Base-by-base conservation (phyloP, 2,113 vertebrate genomes). In the Saguinus imperator region DNA sequence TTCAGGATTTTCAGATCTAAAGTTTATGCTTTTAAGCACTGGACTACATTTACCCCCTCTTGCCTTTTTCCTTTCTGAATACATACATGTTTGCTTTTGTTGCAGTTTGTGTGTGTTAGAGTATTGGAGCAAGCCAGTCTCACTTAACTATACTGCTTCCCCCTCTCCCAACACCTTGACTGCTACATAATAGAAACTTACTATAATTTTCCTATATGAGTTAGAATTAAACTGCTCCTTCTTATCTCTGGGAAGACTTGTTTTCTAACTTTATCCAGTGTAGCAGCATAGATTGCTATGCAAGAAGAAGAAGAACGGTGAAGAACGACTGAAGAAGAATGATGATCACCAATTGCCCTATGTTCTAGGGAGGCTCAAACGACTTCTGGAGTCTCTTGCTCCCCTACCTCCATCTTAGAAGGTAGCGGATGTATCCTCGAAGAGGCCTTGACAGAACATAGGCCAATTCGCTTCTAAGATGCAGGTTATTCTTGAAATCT, bases 401-500 rank as follows among this genome's bases (percentile, higher is more conserved):
- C 84, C 16, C 68, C 75, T 12, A 35, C n/a, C 64, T 87, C 70
- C 91, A 58, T 88, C 82, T 68, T 94, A 79, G 85, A 95, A 86
- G 58, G 48, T 40, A 55, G 88, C 84, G 94, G 76, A 86, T 91
- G 48, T 37, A 91, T 52, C 40, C n/a, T 61, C 72, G 86, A 94
- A 92, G 85, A 93, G 66, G 35, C 40, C 45, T 79, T 50, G 23
- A 66, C 35, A 89, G 93, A 93, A 40, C 7, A 32, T 2, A 91
- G 86, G 40, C 32, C 58, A 93, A 80, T 81, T 97, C 35, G 77
- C 91, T 96, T 89, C 94, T 64, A 94, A 72, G 48, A 91, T 95
- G 87, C 84, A 92, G 57, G 97, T 95, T 98, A 96, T 98, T 98
- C 97, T 97, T 97, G 97, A 97, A 96, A 93, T 40, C 75, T 40